Evolutionary conservation across 2,113 vertebrate genomes (phyloP).

Genomic region (Aspiorhynchus laticeps): DNA sequence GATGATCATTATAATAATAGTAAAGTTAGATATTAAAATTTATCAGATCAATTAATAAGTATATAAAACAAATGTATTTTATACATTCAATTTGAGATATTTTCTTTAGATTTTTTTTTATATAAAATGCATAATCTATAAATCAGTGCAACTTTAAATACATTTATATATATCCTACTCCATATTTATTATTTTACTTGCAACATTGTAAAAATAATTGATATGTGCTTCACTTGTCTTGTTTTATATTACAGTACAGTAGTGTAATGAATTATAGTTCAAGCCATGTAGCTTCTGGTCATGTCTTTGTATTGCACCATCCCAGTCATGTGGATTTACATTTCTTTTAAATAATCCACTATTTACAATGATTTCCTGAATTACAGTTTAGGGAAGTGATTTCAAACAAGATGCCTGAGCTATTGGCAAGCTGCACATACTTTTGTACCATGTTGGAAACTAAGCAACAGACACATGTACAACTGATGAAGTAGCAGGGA

Average conservation of each 20-base stretch:
- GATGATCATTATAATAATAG: too few relatives aligned
- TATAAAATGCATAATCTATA: background rate
- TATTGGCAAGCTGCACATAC: background rate
- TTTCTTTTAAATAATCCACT: background rate
- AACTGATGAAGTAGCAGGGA: background rate
- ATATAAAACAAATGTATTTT: too few relatives aligned
- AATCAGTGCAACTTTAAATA: background rate
- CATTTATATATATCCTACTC: background rate
- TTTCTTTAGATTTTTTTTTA: too few relatives aligned
- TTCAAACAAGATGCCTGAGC: background rate
- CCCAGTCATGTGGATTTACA: too few relatives aligned
- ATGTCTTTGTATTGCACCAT: too few relatives aligned
- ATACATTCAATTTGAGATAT: too few relatives aligned
- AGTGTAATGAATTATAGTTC: background rate
- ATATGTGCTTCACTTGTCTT: background rate
- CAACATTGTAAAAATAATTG: background rate
- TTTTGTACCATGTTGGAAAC: background rate
- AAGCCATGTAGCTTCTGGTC: too few relatives aligned
- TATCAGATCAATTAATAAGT: too few relatives aligned
- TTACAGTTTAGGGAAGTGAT: background rate
- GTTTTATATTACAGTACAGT: background rate
- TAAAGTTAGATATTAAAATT: too few relatives aligned
- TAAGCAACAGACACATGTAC: background rate
- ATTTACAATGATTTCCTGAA: background rate
- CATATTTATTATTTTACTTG: background rate